Base-by-base conservation (phyloP, 2,113 vertebrate species). In the Alectura lathami region DNA sequence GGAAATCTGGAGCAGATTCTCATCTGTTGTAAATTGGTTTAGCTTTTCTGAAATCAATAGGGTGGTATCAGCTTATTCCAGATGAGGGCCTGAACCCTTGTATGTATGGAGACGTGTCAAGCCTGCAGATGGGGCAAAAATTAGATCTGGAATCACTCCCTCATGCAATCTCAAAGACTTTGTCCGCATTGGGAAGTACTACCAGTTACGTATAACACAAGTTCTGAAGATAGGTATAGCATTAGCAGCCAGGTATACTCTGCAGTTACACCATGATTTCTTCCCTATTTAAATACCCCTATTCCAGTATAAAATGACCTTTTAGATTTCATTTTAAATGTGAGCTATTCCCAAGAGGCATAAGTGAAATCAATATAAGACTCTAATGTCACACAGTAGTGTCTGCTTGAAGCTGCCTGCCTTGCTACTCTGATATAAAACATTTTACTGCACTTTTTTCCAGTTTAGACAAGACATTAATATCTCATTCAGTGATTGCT, bases 1-100 rank as follows among this genome's bases (percentile, higher is more conserved):
- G 94, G 92, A 95, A 94, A 94, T 86, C 80, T 78, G 73, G 60
- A 91, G 69, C 83, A 94, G 73, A 94, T 94, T 90, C 88, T 94
- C 79, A 88, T 89, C 89, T 91, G 80, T 66, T 86, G n/a, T 60
- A 95, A 94, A 96, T 43, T 78, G 43, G 68, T 89, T 93, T 94
- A 95, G 60, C 68, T 94, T 83, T 89, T 73, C 79, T 75, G 53
- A 91, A 93, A 95, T 97, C 91, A 86, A 85, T 82, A 64, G 53
- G 45, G 66, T 60, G 38, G 22, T 68, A 93, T 83, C 82, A 83
- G 40, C 36, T 60, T 53, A 86, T 11, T n/a, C 56, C 48, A 93
- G 34, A 2, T 78, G 85, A 94, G n/a, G 75, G 53, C 20, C 68
- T 30, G 43, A 91, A 48, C 53, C 30, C 30, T 78, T 16, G 21